Base-by-base conservation (phyloP, 1,140 invertebrate species). In the Drosophila neocordata region DNA sequence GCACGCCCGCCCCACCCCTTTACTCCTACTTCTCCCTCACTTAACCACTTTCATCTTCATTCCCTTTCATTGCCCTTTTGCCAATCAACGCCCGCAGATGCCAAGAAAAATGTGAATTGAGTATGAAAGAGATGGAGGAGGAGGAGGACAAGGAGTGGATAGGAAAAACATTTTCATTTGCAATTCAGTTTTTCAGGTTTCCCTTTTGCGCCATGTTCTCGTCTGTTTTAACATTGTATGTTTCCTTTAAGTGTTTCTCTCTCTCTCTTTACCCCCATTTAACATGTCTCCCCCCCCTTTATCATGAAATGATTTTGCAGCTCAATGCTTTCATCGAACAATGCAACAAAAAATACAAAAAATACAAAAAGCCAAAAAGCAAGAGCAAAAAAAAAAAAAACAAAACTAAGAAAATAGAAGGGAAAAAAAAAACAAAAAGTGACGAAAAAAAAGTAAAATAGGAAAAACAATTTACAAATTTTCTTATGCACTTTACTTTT, bases 371-470 rank as follows among this genome's bases (percentile, higher is more conserved):
- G n/a, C n/a, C n/a, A n/a, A n/a, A n/a, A n/a, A n/a, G n/a, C n/a
- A n/a, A n/a, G n/a, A n/a, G n/a, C n/a, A n/a, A n/a, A n/a, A n/a
- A n/a, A n/a, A n/a, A n/a, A n/a, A n/a, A n/a, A n/a, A n/a, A n/a
- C n/a, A n/a, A n/a, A n/a, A n/a, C n/a, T n/a, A n/a, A n/a, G n/a
- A n/a, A n/a, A n/a, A n/a, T n/a, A n/a, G n/a, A n/a, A 51, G 35
- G 6, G 31, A 48, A 11, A 64, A 38, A 59, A 27, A 68, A 27
- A 15, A 60, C 55, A 53, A 38, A 73, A 15, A 64, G 73, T 24
- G 4, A 31, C 6, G 7, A 53, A 38, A 73, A 15, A 64, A 73
- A 24, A 56, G 66, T 44, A 41, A 73, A 63, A 20, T 48, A 27
- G 11, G 20, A 57, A 31, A 35, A 63, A 56, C 34, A 38, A 20